Conservation (phyloP, 1,140 invertebrate species). For the Solen grandis region DNA sequence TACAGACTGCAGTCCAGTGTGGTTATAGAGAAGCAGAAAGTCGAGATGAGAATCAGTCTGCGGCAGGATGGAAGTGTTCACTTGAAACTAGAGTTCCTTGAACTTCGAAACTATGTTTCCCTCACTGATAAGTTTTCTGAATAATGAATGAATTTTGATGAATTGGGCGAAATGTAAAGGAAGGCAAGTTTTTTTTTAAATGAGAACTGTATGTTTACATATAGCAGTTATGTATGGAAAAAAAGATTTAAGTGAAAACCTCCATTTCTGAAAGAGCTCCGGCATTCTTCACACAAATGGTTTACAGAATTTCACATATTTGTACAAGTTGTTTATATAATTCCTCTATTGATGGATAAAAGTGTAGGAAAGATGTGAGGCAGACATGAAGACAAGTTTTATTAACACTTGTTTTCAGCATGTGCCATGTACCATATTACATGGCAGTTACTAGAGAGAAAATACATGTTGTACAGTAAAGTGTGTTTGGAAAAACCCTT, state of each 20-base stretch:
- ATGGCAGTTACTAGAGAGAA: background rate
- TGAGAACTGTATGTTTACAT: background rate
- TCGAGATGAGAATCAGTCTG: too few relatives aligned
- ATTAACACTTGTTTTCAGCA: background rate
- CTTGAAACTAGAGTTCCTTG: too few relatives aligned
- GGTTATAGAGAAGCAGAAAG: too few relatives aligned
- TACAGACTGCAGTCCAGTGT: conserved; percentile 9
- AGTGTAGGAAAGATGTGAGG: background rate
- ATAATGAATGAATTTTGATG: too few relatives aligned
- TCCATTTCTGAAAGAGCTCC: too few relatives aligned
- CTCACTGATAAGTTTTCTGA: too few relatives aligned
- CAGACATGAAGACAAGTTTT: background rate
- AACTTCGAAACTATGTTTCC: too few relatives aligned
- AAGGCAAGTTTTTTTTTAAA: too few relatives aligned
- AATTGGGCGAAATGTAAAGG: too few relatives aligned
- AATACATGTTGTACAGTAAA: background rate
- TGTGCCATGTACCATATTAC: background rate
- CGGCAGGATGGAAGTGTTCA: too few relatives aligned
- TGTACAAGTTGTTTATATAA: background rate
- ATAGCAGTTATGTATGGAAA: conserved; percentile 1
- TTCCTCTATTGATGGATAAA: background rate
- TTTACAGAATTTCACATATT: too few relatives aligned
- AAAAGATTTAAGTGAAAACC: background rate
- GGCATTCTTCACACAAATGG: too few relatives aligned
- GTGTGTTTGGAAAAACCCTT: conserved; percentile 28